Evolutionary conservation across 2,797 vertebrate species (phyloP).

Genomic region (Pseudocheirus occidentalis): DNA sequence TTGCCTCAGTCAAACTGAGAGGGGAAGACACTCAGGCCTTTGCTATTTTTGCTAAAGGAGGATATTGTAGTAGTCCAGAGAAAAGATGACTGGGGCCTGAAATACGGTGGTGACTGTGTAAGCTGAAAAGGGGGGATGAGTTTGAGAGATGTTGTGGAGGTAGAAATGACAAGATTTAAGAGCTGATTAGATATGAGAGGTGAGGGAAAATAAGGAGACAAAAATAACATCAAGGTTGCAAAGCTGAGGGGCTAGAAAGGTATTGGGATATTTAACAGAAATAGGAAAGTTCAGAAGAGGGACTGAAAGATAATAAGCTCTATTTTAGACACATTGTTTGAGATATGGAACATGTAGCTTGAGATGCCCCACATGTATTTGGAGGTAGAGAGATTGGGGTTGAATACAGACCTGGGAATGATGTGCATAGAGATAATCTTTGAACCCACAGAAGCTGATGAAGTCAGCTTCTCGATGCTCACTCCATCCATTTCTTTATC

Average conservation of each 20-base stretch:
- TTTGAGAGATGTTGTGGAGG: not conserved
- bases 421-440: not conserved
- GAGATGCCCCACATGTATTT: not conserved
- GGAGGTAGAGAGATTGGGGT: not conserved
- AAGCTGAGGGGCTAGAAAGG: not conserved
- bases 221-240: not conserved
- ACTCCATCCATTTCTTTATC: no score
- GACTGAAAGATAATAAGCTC: not conserved
- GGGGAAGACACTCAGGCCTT: not conserved
- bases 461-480: not conserved
- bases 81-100: not conserved
- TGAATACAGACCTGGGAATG: not conserved
- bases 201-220: not conserved
- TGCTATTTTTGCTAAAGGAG: not conserved
- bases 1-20: not conserved
- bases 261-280: not conserved
- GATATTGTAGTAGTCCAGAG: not conserved
- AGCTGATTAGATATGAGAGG: not conserved
- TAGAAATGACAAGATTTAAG: not conserved
- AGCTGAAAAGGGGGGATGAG: not conserved
- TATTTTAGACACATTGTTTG: not conserved
- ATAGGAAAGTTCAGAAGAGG: not conserved
- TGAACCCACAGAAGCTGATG: not conserved
- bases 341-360: not conserved
- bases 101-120: not conserved